phyloP scores from a whole-genome alignment of 2,888 invertebrate species.

The Yponomeuta evonymella region DNA sequence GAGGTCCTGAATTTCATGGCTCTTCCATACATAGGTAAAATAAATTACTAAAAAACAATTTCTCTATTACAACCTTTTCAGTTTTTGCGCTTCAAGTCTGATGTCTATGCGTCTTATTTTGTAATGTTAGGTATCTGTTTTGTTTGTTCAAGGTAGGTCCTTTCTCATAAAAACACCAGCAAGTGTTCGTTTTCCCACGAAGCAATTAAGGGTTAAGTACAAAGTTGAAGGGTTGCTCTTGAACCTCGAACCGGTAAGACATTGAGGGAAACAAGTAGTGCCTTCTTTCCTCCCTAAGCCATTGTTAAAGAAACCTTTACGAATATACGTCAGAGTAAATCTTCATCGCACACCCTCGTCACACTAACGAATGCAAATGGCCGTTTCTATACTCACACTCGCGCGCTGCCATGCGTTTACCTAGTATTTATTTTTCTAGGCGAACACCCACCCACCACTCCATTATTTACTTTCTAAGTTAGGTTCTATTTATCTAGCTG shows the following conservation, averaged over 20 bases:
- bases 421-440: not conserved
- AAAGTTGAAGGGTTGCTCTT: constrained; percentile 60
- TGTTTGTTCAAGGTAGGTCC: constrained; percentile 40
- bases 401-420: not conserved
- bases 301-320: not conserved
- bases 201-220: constrained; percentile 61
- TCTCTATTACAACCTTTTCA: not conserved
- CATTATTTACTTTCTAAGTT: not conserved
- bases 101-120: not conserved
- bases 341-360: constrained; percentile 15
- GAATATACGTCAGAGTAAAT: constrained; percentile 9
- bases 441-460: not conserved
- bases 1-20: not conserved
- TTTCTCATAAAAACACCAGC: constrained; percentile 37
- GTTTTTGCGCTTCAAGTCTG: not conserved
- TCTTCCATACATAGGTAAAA: not conserved
- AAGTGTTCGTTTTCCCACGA: constrained; percentile 63
- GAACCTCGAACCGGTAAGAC: constrained; percentile 43
- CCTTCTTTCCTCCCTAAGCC: constrained; percentile 29
- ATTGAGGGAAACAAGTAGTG: constrained; percentile 36
- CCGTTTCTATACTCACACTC: not conserved
- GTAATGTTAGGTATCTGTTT: constrained; percentile 32
- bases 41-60: not conserved
- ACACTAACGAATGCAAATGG: constrained; percentile 21
- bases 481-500: not conserved